Percentiles rank a stretch among this genome's conserved stretches.
phyloP scores from a whole-genome alignment of 1,140 invertebrate genomes.

The Thaumetopoea pityocampa region DNA sequence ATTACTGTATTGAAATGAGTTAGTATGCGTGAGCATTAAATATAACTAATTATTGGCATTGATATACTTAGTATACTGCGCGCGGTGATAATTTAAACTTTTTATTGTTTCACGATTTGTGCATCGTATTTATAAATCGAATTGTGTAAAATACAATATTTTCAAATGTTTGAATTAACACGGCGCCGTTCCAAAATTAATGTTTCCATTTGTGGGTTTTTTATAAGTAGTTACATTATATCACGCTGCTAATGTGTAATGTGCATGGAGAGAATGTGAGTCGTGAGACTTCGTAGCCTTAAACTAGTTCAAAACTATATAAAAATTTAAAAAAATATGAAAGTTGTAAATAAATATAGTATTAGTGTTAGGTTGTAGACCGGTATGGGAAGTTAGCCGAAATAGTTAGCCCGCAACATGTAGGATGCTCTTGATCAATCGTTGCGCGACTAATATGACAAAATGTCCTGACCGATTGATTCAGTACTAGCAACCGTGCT shows the following conservation, averaged over 20 bases:
- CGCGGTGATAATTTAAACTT: not conserved
- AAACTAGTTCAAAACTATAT: constrained; percentile 74
- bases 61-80: constrained; percentile 1
- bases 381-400: constrained; percentile 46
- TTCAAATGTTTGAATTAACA: constrained; percentile 2
- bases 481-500: not conserved
- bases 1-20: constrained; percentile 40
- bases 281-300: constrained; percentile 64
- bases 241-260: constrained; percentile 54
- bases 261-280: constrained; percentile 53
- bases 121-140: too few relatives aligned
- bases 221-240: constrained; percentile 28
- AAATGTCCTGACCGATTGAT: constrained; percentile 1
- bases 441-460: constrained; percentile 15
- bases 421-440: constrained; percentile 32
- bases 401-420: constrained; percentile 37
- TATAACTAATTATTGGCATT: constrained; percentile 23
- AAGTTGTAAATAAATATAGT: constrained; percentile 63
- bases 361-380: constrained; percentile 53
- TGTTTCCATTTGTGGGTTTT: constrained; percentile 41
- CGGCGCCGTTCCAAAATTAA: constrained; percentile 34
- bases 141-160: not conserved
- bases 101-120: not conserved
- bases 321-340: constrained; percentile 49
- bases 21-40: constrained; percentile 49